Percentiles rank a stretch among this genome's conserved stretches.
Conservation (phyloP, 2,888 invertebrate species). For the Allacma fusca region DNA sequence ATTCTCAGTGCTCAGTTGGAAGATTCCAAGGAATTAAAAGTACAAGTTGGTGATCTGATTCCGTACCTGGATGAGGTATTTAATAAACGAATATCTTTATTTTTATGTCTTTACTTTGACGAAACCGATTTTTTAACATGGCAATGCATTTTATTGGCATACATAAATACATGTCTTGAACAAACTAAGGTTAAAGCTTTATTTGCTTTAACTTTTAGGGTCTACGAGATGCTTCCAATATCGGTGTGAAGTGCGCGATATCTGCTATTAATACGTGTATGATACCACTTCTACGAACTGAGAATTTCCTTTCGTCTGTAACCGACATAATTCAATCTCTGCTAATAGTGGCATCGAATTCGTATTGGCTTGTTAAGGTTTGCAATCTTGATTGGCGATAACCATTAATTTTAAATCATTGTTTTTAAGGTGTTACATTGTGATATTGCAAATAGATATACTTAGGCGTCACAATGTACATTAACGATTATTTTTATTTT, state of each 20-base stretch:
- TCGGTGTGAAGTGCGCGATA: conserved; percentile 65
- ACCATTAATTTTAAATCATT: too few relatives aligned
- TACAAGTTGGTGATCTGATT: conserved; percentile 68
- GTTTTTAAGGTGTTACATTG: too few relatives aligned
- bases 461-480: too few relatives aligned
- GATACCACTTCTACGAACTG: conserved; percentile 71
- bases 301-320: conserved; percentile 68
- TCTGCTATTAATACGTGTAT: conserved; percentile 71
- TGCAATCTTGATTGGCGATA: conserved; percentile 61
- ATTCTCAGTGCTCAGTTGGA: not conserved
- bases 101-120: too few relatives aligned
- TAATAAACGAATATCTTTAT: not conserved
- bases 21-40: conserved; percentile 48
- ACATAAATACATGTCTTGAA: conserved; percentile 31
- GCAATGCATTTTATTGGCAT: too few relatives aligned
- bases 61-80: conserved; percentile 69
- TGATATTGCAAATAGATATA: too few relatives aligned
- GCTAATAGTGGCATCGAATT: conserved; percentile 73
- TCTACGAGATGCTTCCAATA: conserved; percentile 67
- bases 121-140: too few relatives aligned
- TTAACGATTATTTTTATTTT: conserved; percentile 51
- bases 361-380: conserved; percentile 88
- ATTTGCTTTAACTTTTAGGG: conserved; percentile 68
- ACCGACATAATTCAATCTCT: conserved; percentile 72
- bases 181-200: conserved; percentile 29